phyloP scores from a whole-genome alignment of 2,888 invertebrate genomes.

The Hemaris fuciformis region DNA sequence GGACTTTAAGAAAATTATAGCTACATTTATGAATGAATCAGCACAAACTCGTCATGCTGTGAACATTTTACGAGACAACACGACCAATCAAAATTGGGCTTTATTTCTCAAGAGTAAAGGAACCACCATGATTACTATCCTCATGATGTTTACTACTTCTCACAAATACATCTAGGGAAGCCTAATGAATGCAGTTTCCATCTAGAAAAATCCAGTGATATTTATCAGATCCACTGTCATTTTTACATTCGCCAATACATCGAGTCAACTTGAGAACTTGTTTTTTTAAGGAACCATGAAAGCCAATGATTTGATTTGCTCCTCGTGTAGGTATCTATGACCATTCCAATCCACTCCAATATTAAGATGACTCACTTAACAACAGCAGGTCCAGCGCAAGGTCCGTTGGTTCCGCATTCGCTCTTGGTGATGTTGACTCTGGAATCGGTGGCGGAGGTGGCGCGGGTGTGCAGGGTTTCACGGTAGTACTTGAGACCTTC shows the following conservation, averaged over 20 bases:
- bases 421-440: conserved; percentile 75
- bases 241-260: too few species aligned
- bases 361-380: conserved; percentile 58
- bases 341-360: neutral
- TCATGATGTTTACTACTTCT: too few species aligned
- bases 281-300: too few species aligned
- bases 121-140: too few species aligned
- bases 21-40: neutral
- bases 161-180: too few species aligned
- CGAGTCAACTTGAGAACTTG: too few species aligned
- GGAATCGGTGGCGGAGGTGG: conserved; percentile 56
- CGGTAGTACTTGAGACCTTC: conserved; percentile 95
- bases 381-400: conserved; percentile 60
- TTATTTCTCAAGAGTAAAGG: neutral
- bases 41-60: neutral
- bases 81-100: too few species aligned
- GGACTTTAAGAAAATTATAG: neutral
- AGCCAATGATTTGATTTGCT: too few species aligned
- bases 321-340: too few species aligned
- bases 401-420: conserved; percentile 65
- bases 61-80: neutral
- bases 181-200: too few species aligned
- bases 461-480: conserved; percentile 66
- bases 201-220: too few species aligned
- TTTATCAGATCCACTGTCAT: too few species aligned